Conservation (phyloP, 1,140 invertebrate genomes). For the Polyergus mexicanus region DNA sequence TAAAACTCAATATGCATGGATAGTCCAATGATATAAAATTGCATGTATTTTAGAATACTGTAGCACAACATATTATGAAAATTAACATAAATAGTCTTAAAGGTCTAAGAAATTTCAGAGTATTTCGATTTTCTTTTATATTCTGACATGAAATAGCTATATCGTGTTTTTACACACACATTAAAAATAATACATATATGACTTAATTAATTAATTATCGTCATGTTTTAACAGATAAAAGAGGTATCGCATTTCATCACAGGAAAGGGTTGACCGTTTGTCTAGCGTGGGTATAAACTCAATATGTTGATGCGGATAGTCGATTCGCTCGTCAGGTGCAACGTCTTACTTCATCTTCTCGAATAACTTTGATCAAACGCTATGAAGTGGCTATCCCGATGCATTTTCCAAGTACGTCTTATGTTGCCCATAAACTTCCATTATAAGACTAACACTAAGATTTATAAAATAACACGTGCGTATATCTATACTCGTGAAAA, state of each 20-base stretch:
- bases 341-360: conserved; percentile 27
- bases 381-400: conserved; percentile 20
- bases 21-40: neutral
- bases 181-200: neutral
- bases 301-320: conserved; percentile 20
- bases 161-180: neutral
- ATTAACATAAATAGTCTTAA: neutral
- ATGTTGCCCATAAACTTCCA: neutral
- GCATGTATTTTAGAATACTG: neutral
- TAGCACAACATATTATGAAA: neutral
- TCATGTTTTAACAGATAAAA: neutral
- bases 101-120: neutral
- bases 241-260: neutral
- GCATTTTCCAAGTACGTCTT: neutral
- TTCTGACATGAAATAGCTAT: neutral
- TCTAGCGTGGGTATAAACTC: neutral
- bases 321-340: conserved; percentile 8
- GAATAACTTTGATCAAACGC: conserved; percentile 12
- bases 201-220: conserved; percentile 24
- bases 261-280: conserved; percentile 21
- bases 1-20: neutral
- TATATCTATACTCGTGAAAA: neutral
- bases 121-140: neutral
- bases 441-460: neutral
- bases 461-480: neutral